These are phyloP conservation scores for Silurus glanis DNA, from an alignment of 2,113 vertebrate genomes.

Conservation along the genomic window DNA sequence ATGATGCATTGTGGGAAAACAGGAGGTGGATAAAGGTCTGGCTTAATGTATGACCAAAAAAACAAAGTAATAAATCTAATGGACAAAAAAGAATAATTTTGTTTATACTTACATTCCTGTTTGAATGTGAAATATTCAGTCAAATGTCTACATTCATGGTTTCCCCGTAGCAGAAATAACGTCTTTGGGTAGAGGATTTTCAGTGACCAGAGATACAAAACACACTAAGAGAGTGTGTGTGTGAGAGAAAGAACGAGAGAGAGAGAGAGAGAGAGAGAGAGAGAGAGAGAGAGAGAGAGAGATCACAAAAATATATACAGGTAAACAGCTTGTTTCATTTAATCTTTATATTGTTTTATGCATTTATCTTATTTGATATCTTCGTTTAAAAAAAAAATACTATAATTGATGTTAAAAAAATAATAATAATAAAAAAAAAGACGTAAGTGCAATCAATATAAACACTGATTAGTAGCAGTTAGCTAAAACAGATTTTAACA, in stretches of 20 bases:
- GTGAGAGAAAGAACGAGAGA: constrained; percentile 25
- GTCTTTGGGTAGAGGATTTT: constrained; percentile 85
- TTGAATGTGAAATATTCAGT: constrained; percentile 86
- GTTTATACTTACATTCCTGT: constrained; percentile 80
- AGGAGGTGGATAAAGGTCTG: background rate
- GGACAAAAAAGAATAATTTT: background rate
- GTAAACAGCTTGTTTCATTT: background rate
- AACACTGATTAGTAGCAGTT: background rate
- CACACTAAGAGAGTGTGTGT: constrained; percentile 65
- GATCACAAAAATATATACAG: constrained; percentile 3
- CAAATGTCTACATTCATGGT: constrained; percentile 85
- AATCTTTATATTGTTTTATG: background rate
- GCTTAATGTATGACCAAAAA: background rate
- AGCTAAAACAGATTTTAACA: background rate
- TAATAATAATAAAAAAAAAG: too few relatives aligned
- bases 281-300: constrained; percentile 11
- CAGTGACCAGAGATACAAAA: constrained; percentile 81
- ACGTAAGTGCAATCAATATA: too few relatives aligned
- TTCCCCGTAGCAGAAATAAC: constrained; percentile 79
- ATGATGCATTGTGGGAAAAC: constrained; percentile 19
- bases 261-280: constrained; percentile 29
- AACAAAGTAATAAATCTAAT: background rate
- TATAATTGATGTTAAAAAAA: too few relatives aligned
- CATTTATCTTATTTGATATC: background rate
- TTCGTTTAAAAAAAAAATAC: too few relatives aligned